Evolutionary conservation across 1,140 invertebrate genomes (phyloP).

Genomic region (Drosophila kurseongensis): DNA sequence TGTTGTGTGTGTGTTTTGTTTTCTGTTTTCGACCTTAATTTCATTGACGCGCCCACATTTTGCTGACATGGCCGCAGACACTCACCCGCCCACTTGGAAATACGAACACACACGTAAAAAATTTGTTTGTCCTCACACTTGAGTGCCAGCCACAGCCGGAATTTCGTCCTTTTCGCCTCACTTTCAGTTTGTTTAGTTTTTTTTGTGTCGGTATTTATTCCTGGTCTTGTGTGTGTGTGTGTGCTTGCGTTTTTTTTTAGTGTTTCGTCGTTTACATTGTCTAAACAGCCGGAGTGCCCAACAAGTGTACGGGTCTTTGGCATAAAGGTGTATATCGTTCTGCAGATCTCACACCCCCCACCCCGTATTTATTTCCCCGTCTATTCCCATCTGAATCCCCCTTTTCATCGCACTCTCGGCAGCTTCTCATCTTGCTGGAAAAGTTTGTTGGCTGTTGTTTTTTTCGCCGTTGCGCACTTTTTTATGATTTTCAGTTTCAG

Average conservation of each 20-base stretch:
- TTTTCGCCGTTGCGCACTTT: constrained; percentile 70
- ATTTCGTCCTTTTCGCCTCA: constrained; percentile 39
- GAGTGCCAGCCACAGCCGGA: constrained; percentile 52
- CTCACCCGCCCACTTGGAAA: not conserved
- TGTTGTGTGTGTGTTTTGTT: constrained; percentile 13
- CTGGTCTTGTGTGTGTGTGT: constrained; percentile 29
- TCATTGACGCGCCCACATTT: constrained; percentile 72
- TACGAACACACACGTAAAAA: constrained; percentile 54
- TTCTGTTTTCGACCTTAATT: constrained; percentile 56
- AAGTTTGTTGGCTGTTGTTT: constrained; percentile 49
- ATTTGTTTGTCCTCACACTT: constrained; percentile 68
- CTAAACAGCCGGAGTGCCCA: constrained; percentile 71
- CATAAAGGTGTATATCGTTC: constrained; percentile 56
- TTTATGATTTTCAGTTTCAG: constrained; percentile 71
- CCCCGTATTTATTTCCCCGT: constrained; percentile 1
- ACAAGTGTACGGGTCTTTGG: constrained; percentile 58
- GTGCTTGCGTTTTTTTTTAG: constrained; percentile 48
- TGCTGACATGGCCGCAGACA: constrained; percentile 55
- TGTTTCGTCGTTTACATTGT: constrained; percentile 74
- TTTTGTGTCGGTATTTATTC: constrained; percentile 24
- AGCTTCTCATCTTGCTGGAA: constrained; percentile 48
- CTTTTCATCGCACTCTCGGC: constrained; percentile 41
- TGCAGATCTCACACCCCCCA: constrained; percentile 11
- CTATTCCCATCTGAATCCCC: constrained; percentile 35
- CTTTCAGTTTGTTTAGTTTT: constrained; percentile 78